Conservation (phyloP, 1,140 invertebrate species). For the Euglossa dilemma region DNA sequence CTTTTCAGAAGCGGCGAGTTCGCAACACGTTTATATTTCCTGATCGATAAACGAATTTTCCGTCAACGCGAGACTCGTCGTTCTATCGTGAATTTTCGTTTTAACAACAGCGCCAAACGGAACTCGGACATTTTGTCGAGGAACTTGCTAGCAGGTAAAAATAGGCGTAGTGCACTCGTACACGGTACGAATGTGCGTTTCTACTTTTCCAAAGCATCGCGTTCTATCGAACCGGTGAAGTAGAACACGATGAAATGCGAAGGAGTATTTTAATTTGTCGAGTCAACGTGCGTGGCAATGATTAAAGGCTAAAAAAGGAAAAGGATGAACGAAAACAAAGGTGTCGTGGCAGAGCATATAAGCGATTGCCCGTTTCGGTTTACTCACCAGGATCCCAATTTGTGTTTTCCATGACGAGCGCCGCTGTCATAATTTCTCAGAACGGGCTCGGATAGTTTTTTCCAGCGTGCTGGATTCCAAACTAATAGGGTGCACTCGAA, state of each 20-base stretch:
- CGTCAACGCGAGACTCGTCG: not conserved
- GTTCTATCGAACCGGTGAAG: slow-evolving; percentile 1
- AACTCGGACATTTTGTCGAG: not conserved
- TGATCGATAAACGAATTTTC: slow-evolving; percentile 61
- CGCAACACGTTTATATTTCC: not conserved
- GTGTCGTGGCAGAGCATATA: not conserved
- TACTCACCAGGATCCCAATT: slow-evolving; percentile 86
- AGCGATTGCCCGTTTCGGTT: not conserved
- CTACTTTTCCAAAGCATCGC: not conserved
- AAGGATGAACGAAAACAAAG: not conserved
- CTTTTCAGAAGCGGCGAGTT: not conserved
- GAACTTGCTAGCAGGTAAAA: slow-evolving; percentile 12
- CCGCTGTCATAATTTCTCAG: slow-evolving; percentile 83
- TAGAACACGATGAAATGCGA: not conserved
- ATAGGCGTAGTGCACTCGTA: not conserved
- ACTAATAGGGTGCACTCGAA: slow-evolving; percentile 15
- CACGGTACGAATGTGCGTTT: no score
- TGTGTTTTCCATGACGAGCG: slow-evolving; percentile 84
- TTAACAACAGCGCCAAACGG: not conserved
- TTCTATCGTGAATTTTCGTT: not conserved
- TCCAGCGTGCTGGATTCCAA: not conserved
- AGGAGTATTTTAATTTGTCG: slow-evolving; percentile 15
- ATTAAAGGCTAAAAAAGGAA: not conserved
- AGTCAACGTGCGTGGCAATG: not conserved
- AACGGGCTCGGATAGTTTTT: slow-evolving; percentile 16